Percentiles rank a stretch among this genome's conserved stretches.
Evolutionary conservation across 2,113 vertebrate genomes (phyloP).

Genomic region (Thunnus maccoyii): DNA sequence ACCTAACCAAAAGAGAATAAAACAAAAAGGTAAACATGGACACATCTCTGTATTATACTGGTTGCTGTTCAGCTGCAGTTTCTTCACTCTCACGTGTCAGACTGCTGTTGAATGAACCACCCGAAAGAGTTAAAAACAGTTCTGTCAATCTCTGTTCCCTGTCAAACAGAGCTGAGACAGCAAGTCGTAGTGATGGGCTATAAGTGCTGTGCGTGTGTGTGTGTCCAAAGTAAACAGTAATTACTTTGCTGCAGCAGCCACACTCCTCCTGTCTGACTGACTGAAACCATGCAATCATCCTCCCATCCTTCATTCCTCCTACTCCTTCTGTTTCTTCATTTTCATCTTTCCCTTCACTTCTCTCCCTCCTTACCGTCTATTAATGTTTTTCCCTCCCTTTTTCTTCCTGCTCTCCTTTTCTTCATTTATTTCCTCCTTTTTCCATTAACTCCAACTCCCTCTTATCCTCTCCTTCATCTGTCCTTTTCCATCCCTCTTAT

Average conservation of each 20-base stretch:
- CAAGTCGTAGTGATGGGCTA: constrained; percentile 35
- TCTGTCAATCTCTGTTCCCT: constrained; percentile 21
- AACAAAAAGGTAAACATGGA: no score
- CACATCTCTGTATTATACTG: background rate
- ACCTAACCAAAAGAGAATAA: no score
- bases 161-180: constrained; percentile 65
- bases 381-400: constrained; percentile 4
- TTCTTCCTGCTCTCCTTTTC: background rate
- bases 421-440: background rate
- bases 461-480: background rate
- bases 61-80: background rate
- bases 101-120: background rate
- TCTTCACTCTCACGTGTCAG: background rate
- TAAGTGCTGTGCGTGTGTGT: constrained; percentile 39
- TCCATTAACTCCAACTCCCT: background rate
- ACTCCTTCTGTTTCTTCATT: background rate
- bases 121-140: constrained; percentile 29
- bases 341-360: background rate
- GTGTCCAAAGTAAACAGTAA: constrained; percentile 78
- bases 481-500: background rate
- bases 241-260: constrained; percentile 70
- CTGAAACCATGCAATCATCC: constrained; percentile 67
- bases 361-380: background rate
- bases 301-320: constrained; percentile 53
- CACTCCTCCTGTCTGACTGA: constrained; percentile 69